These are phyloP conservation scores for Delia radicum DNA, from an alignment of 1,140 invertebrate species.

Conservation along the genomic window DNA sequence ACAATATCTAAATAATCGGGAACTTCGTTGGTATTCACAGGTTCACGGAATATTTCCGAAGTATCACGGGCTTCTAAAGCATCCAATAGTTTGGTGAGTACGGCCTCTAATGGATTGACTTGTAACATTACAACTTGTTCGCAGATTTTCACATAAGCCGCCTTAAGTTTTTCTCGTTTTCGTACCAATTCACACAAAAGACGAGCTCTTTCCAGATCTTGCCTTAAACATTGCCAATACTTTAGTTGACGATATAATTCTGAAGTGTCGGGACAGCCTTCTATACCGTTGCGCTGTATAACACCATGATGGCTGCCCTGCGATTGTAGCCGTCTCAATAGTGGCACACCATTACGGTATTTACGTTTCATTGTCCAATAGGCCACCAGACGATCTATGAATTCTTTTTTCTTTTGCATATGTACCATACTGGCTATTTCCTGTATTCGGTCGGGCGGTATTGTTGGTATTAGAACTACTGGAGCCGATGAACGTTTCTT, in stretches of 20 bases:
- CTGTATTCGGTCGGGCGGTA: slow-evolving; percentile 83
- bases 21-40: slow-evolving; percentile 87
- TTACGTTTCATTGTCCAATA: slow-evolving; percentile 97
- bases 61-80: slow-evolving; percentile 78
- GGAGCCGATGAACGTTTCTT: slow-evolving; percentile 88
- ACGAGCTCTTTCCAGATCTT: slow-evolving; percentile 91
- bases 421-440: slow-evolving; percentile 76
- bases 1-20: slow-evolving; percentile 92
- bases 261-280: slow-evolving; percentile 62
- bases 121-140: slow-evolving; percentile 79
- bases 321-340: slow-evolving; percentile 83
- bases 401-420: slow-evolving; percentile 76
- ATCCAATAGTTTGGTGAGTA: slow-evolving; percentile 74
- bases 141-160: slow-evolving; percentile 79
- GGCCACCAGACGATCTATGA: slow-evolving; percentile 85
- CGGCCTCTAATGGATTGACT: slow-evolving; percentile 78
- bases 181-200: slow-evolving; percentile 91
- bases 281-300: slow-evolving; percentile 56
- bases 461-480: slow-evolving; percentile 90
- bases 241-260: slow-evolving; percentile 86
- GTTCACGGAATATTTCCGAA: slow-evolving; percentile 88
- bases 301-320: slow-evolving; percentile 60
- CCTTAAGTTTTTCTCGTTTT: slow-evolving; percentile 93
- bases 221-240: slow-evolving; percentile 91
- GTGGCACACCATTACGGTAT: slow-evolving; percentile 91